Evolutionary conservation across 1,140 invertebrate species (phyloP).

Genomic region (Drosophila nebulosa): DNA sequence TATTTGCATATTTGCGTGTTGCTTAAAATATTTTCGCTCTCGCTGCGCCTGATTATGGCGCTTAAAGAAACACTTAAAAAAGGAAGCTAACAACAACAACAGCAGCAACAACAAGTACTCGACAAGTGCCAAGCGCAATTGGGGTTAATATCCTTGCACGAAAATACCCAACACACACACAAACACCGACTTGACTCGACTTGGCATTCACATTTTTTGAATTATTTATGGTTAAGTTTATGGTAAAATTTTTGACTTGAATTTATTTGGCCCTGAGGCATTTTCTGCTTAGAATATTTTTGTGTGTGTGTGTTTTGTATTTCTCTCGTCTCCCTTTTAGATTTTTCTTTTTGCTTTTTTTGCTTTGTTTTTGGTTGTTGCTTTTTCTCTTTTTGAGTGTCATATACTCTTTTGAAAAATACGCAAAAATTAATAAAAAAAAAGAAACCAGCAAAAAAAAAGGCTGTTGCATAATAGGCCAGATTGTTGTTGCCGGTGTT

Average conservation of each 20-base stretch:
- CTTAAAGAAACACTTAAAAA: slow-evolving; percentile 79
- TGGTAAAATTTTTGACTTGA: slow-evolving; percentile 73
- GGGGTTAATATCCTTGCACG: slow-evolving; percentile 77
- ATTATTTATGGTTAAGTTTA: slow-evolving; percentile 79
- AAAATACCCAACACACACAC: slow-evolving; percentile 49
- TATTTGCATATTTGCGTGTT: slow-evolving; percentile 78
- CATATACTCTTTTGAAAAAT: slow-evolving; percentile 74
- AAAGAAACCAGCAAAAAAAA: slow-evolving; percentile 7
- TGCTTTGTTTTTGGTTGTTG: neutral
- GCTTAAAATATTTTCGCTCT: slow-evolving; percentile 56
- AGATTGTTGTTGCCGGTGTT: slow-evolving; percentile 33
- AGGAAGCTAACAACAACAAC: neutral
- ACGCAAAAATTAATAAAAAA: slow-evolving; percentile 72
- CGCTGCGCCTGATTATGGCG: slow-evolving; percentile 77
- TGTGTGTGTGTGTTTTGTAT: neutral
- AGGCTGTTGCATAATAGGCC: slow-evolving; percentile 62
- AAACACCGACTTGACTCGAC: slow-evolving; percentile 20
- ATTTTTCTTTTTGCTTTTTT: no score
- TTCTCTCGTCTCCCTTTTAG: slow-evolving; percentile 3
- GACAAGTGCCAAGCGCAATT: slow-evolving; percentile 73
- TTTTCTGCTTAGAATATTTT: slow-evolving; percentile 38
- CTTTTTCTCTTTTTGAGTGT: slow-evolving; percentile 11
- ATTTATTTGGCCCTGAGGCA: slow-evolving; percentile 61
- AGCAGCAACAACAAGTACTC: slow-evolving; percentile 12
- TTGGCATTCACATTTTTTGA: slow-evolving; percentile 56